Conservation (phyloP, 1,140 invertebrate species). For the Pseudomyrmex gracilis region DNA sequence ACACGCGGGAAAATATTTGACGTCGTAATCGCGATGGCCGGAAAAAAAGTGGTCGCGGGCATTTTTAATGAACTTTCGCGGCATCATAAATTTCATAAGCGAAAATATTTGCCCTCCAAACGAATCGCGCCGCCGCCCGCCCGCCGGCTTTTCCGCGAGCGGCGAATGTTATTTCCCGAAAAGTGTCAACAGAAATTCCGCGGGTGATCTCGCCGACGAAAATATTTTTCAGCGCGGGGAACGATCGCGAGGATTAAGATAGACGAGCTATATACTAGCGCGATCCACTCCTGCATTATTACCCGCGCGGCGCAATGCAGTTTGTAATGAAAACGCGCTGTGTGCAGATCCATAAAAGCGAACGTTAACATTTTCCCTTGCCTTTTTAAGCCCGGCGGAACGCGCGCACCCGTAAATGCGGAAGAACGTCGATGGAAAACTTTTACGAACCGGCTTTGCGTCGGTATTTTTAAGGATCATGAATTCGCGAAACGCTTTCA, state of each 20-base stretch:
- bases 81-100: constrained; percentile 59
- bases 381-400: constrained; percentile 38
- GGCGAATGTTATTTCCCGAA: constrained; percentile 54
- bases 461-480: constrained; percentile 32
- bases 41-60: not conserved
- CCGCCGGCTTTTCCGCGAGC: not conserved
- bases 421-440: constrained; percentile 29
- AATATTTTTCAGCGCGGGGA: constrained; percentile 57
- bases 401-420: constrained; percentile 27
- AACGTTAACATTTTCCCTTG: constrained; percentile 54
- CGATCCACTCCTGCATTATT: constrained; percentile 54
- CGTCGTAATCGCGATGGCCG: constrained; percentile 40
- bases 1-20: constrained; percentile 52
- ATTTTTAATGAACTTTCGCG: constrained; percentile 52
- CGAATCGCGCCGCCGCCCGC: constrained; percentile 36
- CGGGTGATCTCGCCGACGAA: constrained; percentile 49
- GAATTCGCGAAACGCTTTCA: constrained; percentile 6
- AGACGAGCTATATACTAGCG: constrained; percentile 54
- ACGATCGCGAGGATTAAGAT: constrained; percentile 58
- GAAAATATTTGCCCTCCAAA: constrained; percentile 59
- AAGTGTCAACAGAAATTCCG: constrained; percentile 60
- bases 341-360: constrained; percentile 57
- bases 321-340: constrained; percentile 59
- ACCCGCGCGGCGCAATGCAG: constrained; percentile 47
- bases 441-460: constrained; percentile 25